Percentiles rank a stretch among this genome's conserved stretches.
These are phyloP conservation scores for Mythimna lalbum DNA, from an alignment of 2,888 invertebrate species.

Conservation along the genomic window DNA sequence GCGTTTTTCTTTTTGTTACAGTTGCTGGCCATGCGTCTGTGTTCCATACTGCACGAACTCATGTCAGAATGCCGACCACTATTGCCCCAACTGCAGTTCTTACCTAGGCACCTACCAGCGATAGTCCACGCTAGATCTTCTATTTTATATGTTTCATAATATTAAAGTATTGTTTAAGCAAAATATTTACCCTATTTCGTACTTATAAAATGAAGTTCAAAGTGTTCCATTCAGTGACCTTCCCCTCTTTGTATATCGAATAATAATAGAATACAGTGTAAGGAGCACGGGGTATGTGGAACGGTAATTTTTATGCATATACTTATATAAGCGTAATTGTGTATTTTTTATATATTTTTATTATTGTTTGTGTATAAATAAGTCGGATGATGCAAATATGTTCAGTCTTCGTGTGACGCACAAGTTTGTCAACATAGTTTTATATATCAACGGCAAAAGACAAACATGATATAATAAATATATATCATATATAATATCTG, in stretches of 20 bases:
- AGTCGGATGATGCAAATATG: constrained; percentile 23
- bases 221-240: constrained; percentile 11
- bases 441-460: neutral
- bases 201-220: constrained; percentile 18
- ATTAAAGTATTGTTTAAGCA: constrained; percentile 39
- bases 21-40: constrained; percentile 90
- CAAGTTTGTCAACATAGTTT: constrained; percentile 16
- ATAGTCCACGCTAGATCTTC: constrained; percentile 37
- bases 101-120: constrained; percentile 87
- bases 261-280: neutral
- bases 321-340: constrained; percentile 5
- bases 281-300: neutral
- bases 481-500: no score
- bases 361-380: constrained; percentile 7
- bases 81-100: constrained; percentile 90
- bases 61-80: constrained; percentile 90
- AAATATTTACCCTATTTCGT: constrained; percentile 26
- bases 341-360: constrained; percentile 1
- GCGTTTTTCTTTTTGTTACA: constrained; percentile 66
- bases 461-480: neutral
- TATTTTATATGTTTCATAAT: constrained; percentile 24
- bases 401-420: constrained; percentile 15
- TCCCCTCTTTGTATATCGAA: constrained; percentile 4
- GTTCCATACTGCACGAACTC: constrained; percentile 90
- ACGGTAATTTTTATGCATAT: constrained; percentile 15